These are phyloP conservation scores for Formicarius rufipectus DNA, from an alignment of 2,113 vertebrate genomes.

Conservation along the genomic window DNA sequence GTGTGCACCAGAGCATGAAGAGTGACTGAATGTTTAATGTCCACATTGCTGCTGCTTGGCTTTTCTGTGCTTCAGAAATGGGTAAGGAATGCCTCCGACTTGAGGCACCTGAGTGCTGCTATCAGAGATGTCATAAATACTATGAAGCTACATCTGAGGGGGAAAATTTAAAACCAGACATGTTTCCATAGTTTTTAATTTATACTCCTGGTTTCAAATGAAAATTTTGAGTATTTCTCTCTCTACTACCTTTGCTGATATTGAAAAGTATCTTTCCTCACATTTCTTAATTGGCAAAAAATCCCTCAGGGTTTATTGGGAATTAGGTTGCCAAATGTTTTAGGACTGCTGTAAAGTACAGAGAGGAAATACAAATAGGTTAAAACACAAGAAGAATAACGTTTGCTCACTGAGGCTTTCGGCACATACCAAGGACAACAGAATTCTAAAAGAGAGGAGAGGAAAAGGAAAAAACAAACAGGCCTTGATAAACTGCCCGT, in stretches of 20 bases:
- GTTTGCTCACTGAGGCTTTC: neutral
- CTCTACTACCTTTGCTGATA: neutral
- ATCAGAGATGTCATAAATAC: neutral
- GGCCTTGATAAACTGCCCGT: neutral
- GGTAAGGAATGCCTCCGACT: neutral
- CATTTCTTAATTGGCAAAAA: neutral
- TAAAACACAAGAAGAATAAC: neutral
- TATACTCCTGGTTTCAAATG: neutral
- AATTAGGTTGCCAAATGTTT: neutral
- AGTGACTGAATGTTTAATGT: neutral
- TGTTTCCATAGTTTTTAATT: neutral
- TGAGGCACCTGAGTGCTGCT: neutral
- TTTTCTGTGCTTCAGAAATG: neutral
- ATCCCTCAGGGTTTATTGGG: neutral
- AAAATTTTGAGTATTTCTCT: neutral
- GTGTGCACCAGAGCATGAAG: neutral
- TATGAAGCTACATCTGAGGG: neutral
- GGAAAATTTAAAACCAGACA: fast-evolving
- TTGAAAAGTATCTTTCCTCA: neutral
- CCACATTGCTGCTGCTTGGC: neutral
- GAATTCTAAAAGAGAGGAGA: neutral
- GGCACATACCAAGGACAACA: neutral
- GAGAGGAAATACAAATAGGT: neutral
- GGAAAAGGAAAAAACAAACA: neutral
- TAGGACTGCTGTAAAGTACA: neutral